Conservation (phyloP, 2,113 vertebrate species). For the Polyodon spathula region DNA sequence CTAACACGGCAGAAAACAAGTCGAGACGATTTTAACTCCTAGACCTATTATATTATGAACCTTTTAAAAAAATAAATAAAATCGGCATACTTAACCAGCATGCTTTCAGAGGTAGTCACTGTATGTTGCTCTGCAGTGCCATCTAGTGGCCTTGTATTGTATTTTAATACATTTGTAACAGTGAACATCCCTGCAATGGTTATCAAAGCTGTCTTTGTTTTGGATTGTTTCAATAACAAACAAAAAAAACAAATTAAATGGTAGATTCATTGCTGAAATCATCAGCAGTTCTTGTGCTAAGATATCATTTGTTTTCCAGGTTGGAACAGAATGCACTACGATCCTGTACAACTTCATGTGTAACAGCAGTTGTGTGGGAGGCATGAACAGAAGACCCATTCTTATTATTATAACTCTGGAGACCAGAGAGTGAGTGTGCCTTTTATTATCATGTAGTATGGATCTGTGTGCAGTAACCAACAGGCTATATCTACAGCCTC, state of each 20-base stretch:
- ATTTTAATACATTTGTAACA: background rate
- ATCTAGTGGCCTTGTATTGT: background rate
- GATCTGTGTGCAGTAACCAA: too few species aligned
- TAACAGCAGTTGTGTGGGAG: constrained; percentile 98
- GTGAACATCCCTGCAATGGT: too few species aligned
- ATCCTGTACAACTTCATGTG: constrained; percentile 99
- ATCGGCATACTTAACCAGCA: too few species aligned
- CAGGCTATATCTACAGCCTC: background rate
- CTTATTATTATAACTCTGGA: constrained; percentile 96
- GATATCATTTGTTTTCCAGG: constrained; percentile 56
- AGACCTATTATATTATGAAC: too few species aligned
- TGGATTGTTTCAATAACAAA: background rate
- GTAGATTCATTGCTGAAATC: background rate
- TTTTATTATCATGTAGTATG: background rate
- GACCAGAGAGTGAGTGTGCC: constrained; percentile 78
- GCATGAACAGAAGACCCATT: constrained; percentile 95
- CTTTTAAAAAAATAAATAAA: too few species aligned
- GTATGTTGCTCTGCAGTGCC: background rate
- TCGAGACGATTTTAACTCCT: too few species aligned
- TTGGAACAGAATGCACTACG: constrained; percentile 94
- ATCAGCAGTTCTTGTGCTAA: background rate
- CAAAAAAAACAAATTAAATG: too few species aligned
- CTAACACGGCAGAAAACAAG: too few species aligned
- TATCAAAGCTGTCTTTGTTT: background rate
- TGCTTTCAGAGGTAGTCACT: too few species aligned